These are phyloP conservation scores for Hermatobates lingyangjiaoensis DNA, from an alignment of 1,140 invertebrate genomes.

Conservation along the genomic window DNA sequence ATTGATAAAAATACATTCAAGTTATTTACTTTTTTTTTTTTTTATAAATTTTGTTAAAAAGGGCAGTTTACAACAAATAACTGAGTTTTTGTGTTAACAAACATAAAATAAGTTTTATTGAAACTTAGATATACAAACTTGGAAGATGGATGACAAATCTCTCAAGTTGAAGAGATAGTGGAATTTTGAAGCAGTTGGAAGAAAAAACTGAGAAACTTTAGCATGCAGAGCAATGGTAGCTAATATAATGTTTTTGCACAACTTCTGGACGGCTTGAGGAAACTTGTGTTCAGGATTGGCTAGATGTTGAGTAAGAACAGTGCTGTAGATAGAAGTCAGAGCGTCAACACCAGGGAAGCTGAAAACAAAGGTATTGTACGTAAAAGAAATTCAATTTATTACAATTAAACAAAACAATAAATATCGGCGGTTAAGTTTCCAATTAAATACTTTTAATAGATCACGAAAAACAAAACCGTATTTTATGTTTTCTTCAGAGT, in stretches of 20 bases:
- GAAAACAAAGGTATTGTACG: slow-evolving; percentile 8
- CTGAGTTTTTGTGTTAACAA: too few relatives aligned
- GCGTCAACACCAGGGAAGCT: slow-evolving; percentile 77
- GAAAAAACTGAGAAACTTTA: slow-evolving; percentile 64
- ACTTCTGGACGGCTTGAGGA: slow-evolving; percentile 29
- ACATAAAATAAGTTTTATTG: background rate
- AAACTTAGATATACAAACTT: slow-evolving; percentile 29
- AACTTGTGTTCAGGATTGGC: slow-evolving; percentile 62
- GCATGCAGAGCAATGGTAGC: slow-evolving; percentile 69
- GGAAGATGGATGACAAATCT: slow-evolving; percentile 81
- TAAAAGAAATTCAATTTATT: slow-evolving; percentile 3
- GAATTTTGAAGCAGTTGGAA: slow-evolving; percentile 89
- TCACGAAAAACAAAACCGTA: background rate
- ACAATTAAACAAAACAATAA: slow-evolving; percentile 6
- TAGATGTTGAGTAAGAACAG: slow-evolving; percentile 73
- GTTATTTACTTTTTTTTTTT: too few relatives aligned
- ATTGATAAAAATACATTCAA: too few relatives aligned
- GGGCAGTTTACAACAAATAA: too few relatives aligned
- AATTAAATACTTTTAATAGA: background rate
- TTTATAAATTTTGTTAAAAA: too few relatives aligned
- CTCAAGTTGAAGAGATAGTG: slow-evolving; percentile 93
- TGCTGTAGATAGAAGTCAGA: slow-evolving; percentile 71
- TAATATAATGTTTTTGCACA: slow-evolving; percentile 44
- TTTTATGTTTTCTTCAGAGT: background rate
- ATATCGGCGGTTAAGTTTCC: background rate